phyloP scores from a whole-genome alignment of 2,113 vertebrate species.

The Gymnocephalus cernua region DNA sequence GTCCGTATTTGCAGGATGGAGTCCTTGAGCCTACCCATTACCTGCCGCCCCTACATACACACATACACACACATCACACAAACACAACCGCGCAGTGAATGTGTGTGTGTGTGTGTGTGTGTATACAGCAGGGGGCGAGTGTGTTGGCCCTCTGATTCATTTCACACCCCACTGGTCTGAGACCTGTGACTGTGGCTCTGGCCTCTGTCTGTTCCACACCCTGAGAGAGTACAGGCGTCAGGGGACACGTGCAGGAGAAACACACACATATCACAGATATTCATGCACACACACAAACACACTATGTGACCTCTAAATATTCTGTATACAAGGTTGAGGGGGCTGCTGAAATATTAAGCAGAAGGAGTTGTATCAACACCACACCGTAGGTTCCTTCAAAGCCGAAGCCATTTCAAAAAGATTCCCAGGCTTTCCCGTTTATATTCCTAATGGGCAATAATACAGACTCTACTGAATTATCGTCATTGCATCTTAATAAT shows the following conservation, averaged over 20 bases:
- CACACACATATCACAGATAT: slow-evolving; percentile 29
- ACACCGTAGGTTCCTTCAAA: slow-evolving; percentile 34
- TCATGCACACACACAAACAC: slow-evolving; percentile 32
- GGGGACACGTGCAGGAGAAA: slow-evolving; percentile 64
- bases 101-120: slow-evolving; percentile 37
- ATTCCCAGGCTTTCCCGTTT: slow-evolving; percentile 7
- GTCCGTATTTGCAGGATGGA: no score
- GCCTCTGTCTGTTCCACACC: slow-evolving; percentile 76
- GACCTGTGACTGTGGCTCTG: slow-evolving; percentile 80
- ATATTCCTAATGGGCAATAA: neutral
- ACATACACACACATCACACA: slow-evolving; percentile 2
- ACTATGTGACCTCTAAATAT: slow-evolving; percentile 66
- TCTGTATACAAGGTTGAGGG: slow-evolving; percentile 49
- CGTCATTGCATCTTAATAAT: slow-evolving; percentile 19
- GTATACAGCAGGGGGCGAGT: slow-evolving; percentile 36
- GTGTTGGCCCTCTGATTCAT: slow-evolving; percentile 75
- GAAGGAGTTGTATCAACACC: slow-evolving; percentile 55
- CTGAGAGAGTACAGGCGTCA: slow-evolving; percentile 76
- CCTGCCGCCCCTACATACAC: neutral
- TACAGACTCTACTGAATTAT: slow-evolving; percentile 3
- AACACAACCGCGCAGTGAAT: slow-evolving; percentile 26
- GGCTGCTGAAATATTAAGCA: slow-evolving; percentile 69
- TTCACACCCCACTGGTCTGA: slow-evolving; percentile 84
- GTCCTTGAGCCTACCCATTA: no score
- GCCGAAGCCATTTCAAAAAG: slow-evolving; percentile 21